phyloP scores from a whole-genome alignment of 2,888 invertebrate genomes.

The Sesia bembeciformis region DNA sequence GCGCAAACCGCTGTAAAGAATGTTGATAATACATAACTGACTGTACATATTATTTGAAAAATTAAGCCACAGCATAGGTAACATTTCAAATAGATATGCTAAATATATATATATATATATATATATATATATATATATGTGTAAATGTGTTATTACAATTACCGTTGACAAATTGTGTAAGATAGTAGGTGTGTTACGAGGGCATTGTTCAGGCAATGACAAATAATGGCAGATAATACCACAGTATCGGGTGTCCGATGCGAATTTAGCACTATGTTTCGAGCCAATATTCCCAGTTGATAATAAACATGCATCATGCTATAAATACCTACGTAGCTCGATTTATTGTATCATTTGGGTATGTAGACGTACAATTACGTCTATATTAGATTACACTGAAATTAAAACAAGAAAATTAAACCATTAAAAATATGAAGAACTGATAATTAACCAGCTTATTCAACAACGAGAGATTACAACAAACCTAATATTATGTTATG shows the following conservation, averaged over 20 bases:
- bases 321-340: constrained; percentile 4
- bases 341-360: not conserved
- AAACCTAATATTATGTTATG: too few species aligned
- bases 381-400: not conserved
- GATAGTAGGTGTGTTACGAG: constrained; percentile 48
- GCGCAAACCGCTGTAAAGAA: too few species aligned
- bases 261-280: constrained; percentile 65
- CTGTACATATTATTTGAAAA: too few species aligned
- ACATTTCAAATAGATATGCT: too few species aligned
- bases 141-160: not conserved
- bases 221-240: constrained; percentile 72
- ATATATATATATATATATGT: too few species aligned
- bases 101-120: too few species aligned
- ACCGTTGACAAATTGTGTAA: constrained; percentile 48
- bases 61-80: too few species aligned
- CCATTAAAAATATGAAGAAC: too few species aligned
- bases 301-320: constrained; percentile 58
- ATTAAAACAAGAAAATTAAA: not conserved
- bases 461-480: too few species aligned
- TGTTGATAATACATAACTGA: too few species aligned
- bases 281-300: constrained; percentile 66
- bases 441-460: too few species aligned
- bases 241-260: constrained; percentile 64
- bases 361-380: not conserved
- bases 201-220: constrained; percentile 66